Percentiles rank a stretch among this genome's conserved stretches.
These are phyloP conservation scores for Uloborus diversus DNA, from an alignment of 1,140 invertebrate species.

Conservation along the genomic window DNA sequence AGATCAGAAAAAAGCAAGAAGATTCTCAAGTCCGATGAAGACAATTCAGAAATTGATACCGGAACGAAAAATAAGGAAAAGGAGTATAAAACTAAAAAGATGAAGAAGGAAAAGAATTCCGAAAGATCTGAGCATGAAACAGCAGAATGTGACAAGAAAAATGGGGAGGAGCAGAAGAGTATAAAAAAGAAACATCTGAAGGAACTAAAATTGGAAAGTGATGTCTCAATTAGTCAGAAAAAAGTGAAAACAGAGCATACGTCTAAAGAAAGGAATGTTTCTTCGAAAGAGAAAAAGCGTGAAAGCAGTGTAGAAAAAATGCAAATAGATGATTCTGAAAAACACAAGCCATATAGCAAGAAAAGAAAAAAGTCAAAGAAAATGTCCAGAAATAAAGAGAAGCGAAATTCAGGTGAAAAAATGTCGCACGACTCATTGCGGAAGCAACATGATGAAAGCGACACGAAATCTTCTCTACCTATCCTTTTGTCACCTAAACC, in stretches of 20 bases:
- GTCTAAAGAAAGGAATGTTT: neutral
- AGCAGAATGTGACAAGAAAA: slow-evolving; percentile 34
- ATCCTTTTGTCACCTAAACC: slow-evolving; percentile 36
- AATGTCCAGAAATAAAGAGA: slow-evolving; percentile 52
- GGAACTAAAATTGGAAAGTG: slow-evolving; percentile 10
- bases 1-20: slow-evolving; percentile 39
- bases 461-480: slow-evolving; percentile 26
- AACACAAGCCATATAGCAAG: slow-evolving; percentile 32
- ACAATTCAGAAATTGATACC: slow-evolving; percentile 49
- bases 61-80: slow-evolving; percentile 55
- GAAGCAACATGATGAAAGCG: slow-evolving; percentile 26
- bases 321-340: slow-evolving; percentile 49
- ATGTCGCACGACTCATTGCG: neutral
- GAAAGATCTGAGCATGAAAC: slow-evolving; percentile 42
- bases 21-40: slow-evolving; percentile 47
- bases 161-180: slow-evolving; percentile 22
- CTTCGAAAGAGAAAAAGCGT: slow-evolving; percentile 34
- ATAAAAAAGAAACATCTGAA: slow-evolving; percentile 44
- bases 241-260: slow-evolving; percentile 39
- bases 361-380: slow-evolving; percentile 56
- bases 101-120: slow-evolving; percentile 47
- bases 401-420: slow-evolving; percentile 24
- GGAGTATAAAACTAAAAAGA: slow-evolving; percentile 60
- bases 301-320: slow-evolving; percentile 37
- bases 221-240: slow-evolving; percentile 9